These are phyloP conservation scores for Ditylenchus weischeri DNA, from an alignment of 2,888 invertebrate species.

Conservation along the genomic window DNA sequence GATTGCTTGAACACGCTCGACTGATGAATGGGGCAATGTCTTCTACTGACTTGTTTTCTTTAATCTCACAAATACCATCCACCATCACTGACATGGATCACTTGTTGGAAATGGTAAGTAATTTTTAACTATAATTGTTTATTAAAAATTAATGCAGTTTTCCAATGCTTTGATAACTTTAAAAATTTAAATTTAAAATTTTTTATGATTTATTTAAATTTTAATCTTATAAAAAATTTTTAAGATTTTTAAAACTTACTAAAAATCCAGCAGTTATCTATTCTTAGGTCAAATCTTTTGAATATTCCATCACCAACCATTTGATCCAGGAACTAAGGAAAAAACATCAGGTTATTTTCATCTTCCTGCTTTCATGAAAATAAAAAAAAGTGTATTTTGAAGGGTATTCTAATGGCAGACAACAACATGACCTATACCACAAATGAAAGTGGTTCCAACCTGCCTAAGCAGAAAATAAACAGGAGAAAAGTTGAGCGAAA, in stretches of 20 bases:
- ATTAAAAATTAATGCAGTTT: too few relatives aligned
- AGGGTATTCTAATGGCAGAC: slow-evolving; percentile 90
- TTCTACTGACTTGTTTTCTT: slow-evolving; percentile 95
- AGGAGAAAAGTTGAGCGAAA: slow-evolving; percentile 83
- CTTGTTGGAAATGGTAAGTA: slow-evolving; percentile 54
- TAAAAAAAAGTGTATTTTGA: not conserved
- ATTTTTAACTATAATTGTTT: too few relatives aligned
- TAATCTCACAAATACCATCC: slow-evolving; percentile 83
- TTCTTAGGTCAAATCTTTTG: slow-evolving; percentile 36
- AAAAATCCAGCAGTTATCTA: too few relatives aligned
- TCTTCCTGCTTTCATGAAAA: not conserved
- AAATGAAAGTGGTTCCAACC: slow-evolving; percentile 61
- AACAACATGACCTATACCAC: slow-evolving; percentile 76
- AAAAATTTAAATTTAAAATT: too few relatives aligned
- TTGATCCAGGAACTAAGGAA: slow-evolving; percentile 47
- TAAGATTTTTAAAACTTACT: too few relatives aligned
- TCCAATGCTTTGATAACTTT: too few relatives aligned
- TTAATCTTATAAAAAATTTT: too few relatives aligned
- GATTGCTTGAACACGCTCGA: slow-evolving; percentile 72
- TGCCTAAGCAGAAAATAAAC: slow-evolving; percentile 76
- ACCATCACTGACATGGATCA: slow-evolving; percentile 42
- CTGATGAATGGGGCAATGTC: slow-evolving; percentile 27
- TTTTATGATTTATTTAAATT: too few relatives aligned
- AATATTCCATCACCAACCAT: slow-evolving; percentile 55
- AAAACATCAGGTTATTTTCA: slow-evolving; percentile 43